These are phyloP conservation scores for Pagrus major DNA, from an alignment of 2,113 vertebrate species.

Conservation along the genomic window DNA sequence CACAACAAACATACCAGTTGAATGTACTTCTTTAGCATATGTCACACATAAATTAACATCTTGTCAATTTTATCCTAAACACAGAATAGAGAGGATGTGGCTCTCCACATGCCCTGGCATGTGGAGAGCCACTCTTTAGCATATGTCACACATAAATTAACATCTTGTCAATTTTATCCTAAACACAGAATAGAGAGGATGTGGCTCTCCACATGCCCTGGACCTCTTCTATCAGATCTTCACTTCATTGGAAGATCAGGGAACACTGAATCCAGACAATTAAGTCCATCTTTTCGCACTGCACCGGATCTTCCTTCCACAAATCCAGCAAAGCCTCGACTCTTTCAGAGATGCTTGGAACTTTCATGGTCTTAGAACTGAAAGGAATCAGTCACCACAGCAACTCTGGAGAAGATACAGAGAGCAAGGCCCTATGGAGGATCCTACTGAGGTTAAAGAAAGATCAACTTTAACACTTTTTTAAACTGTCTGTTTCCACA, in stretches of 20 bases:
- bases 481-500: constrained; percentile 11
- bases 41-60: constrained; percentile 11
- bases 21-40: constrained; percentile 17
- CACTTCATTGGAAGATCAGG: constrained; percentile 26
- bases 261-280: constrained; percentile 49
- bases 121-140: no score
- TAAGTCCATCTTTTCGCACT: constrained; percentile 41
- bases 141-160: constrained; percentile 23
- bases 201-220: constrained; percentile 31
- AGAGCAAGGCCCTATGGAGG: constrained; percentile 24
- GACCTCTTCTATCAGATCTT: constrained; percentile 41
- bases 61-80: constrained; percentile 22
- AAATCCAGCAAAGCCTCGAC: constrained; percentile 7
- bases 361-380: constrained; percentile 38
- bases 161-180: constrained; percentile 14
- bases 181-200: constrained; percentile 37
- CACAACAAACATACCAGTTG: not conserved
- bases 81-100: constrained; percentile 43
- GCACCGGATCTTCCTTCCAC: constrained; percentile 34
- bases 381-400: constrained; percentile 10
- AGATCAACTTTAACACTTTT: constrained; percentile 14
- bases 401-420: constrained; percentile 36
- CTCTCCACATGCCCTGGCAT: no score
- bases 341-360: constrained; percentile 45
- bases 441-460: constrained; percentile 39